Conservation (phyloP, 2,888 invertebrate species). For the Minunthozetes semirufus region DNA sequence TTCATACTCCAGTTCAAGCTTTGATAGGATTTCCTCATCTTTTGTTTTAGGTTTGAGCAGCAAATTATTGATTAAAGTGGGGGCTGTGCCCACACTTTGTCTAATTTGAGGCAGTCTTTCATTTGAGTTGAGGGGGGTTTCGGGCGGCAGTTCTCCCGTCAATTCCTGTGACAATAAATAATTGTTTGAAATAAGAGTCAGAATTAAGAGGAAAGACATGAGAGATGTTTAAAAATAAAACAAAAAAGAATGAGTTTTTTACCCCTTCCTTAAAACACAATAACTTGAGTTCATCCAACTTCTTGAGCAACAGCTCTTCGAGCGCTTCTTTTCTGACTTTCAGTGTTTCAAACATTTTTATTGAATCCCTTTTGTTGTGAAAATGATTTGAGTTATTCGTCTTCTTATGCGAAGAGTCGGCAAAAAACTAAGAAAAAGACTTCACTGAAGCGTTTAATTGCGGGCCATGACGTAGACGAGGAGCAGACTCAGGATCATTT, state of each 20-base stretch:
- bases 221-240: background rate
- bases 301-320: slow-evolving; percentile 67
- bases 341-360: slow-evolving; percentile 48
- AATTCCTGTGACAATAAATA: slow-evolving; percentile 54
- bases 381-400: background rate
- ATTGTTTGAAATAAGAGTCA: background rate
- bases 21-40: slow-evolving; percentile 58
- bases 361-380: background rate
- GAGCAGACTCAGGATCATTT: no score
- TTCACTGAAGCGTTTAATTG: slow-evolving; percentile 39
- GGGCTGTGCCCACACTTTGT: slow-evolving; percentile 61
- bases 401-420: slow-evolving; percentile 40
- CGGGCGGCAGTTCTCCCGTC: slow-evolving; percentile 67
- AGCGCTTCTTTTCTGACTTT: slow-evolving; percentile 65
- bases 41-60: slow-evolving; percentile 54
- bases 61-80: slow-evolving; percentile 60
- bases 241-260: no score
- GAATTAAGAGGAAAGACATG: background rate
- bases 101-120: slow-evolving; percentile 62
- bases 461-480: slow-evolving; percentile 39
- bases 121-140: slow-evolving; percentile 66
- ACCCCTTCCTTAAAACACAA: slow-evolving; percentile 67
- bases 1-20: slow-evolving; percentile 64
- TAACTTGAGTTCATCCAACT: slow-evolving; percentile 67
- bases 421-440: slow-evolving; percentile 39